Percentiles rank a stretch among this genome's conserved stretches.
phyloP scores from a whole-genome alignment of 2,113 vertebrate species.

The Tympanuchus pallidicinctus region DNA sequence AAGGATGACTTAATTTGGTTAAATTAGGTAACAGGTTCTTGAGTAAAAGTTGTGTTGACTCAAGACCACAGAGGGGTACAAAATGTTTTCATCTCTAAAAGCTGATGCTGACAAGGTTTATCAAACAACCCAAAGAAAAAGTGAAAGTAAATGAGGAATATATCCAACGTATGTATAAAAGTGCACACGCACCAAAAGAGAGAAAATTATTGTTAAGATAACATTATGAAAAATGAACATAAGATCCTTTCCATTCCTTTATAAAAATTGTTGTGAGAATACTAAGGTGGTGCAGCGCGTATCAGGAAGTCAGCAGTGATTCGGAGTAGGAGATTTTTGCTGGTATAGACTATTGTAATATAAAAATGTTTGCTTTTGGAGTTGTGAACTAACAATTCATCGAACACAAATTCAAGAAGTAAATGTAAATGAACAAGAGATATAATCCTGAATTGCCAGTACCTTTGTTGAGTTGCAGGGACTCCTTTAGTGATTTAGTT shows the following conservation, averaged over 20 bases:
- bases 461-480: neutral
- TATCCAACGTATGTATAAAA: neutral
- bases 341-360: neutral
- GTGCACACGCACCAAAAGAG: neutral
- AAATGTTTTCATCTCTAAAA: neutral
- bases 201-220: neutral
- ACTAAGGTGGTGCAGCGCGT: too few species aligned
- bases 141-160: neutral
- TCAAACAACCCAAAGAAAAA: neutral
- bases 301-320: neutral
- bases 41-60: neutral
- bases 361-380: neutral
- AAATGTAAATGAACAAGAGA: neutral
- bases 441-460: neutral
- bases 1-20: neutral
- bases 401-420: neutral
- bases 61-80: neutral
- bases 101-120: neutral
- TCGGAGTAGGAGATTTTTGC: neutral
- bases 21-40: neutral
- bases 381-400: neutral
- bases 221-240: neutral
- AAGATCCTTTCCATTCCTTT: neutral
- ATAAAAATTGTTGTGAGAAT: neutral
- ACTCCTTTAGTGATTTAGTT: neutral